A percentile compares a stretch with the other conserved stretches of the same genome.
phyloP scores from a whole-genome alignment of 2,888 invertebrate species.

The Andrena chrysosceles region DNA sequence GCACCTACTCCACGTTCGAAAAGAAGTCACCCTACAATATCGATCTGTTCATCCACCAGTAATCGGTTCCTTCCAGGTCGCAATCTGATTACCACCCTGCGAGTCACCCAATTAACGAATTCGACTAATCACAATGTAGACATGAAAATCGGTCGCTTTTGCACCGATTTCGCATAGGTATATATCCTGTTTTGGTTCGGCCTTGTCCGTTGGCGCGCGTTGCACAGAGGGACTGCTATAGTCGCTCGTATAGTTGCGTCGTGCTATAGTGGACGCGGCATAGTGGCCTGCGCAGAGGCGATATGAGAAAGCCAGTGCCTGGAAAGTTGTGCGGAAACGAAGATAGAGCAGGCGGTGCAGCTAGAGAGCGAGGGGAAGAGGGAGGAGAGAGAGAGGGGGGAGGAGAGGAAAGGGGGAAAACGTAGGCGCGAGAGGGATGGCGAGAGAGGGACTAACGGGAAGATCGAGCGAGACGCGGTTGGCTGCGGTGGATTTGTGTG shows the following conservation, averaged over 20 bases:
- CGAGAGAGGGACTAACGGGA: conserved; percentile 3
- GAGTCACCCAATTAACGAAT: not conserved
- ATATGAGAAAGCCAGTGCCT: conserved; percentile 65
- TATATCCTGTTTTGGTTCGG: conserved; percentile 1
- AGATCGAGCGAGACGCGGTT: conserved; percentile 34
- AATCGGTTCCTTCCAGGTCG: no score
- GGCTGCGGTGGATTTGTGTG: conserved; percentile 33
- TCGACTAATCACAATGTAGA: not conserved
- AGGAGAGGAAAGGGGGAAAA: conserved; percentile 10
- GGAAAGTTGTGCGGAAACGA: conserved; percentile 41
- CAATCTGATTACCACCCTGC: not conserved
- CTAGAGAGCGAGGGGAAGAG: conserved; percentile 21
- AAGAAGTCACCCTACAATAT: no score
- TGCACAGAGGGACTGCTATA: conserved; percentile 10
- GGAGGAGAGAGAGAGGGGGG: conserved; percentile 12
- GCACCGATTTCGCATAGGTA: conserved; percentile 3
- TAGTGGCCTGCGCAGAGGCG: conserved; percentile 63
- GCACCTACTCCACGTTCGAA: no score
- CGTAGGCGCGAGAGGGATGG: conserved; percentile 13
- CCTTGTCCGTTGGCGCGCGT: conserved; percentile 18
- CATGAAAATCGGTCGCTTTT: not conserved
- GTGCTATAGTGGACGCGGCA: not conserved
- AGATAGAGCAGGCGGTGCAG: conserved; percentile 37
- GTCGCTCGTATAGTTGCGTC: conserved; percentile 4
- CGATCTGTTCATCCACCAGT: no score